phyloP scores from a whole-genome alignment of 2,888 invertebrate species.

The Scaptomyza reducta region DNA sequence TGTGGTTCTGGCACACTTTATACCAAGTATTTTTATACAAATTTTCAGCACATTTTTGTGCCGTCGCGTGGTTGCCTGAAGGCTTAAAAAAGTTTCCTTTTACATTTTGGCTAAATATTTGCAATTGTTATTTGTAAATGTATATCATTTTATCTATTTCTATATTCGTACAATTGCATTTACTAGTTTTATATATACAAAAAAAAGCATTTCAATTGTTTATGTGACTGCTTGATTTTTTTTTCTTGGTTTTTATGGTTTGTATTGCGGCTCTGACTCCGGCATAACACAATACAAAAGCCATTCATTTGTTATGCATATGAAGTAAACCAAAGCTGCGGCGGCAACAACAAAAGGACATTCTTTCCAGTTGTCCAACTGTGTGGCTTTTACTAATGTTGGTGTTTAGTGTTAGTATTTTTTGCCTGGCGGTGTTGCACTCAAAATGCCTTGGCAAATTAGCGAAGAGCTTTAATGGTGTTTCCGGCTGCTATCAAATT shows the following conservation, averaged over 20 bases:
- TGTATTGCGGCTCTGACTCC: slow-evolving; percentile 23
- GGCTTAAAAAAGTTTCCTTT: slow-evolving; percentile 63
- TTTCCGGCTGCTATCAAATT: slow-evolving; percentile 49
- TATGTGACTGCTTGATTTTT: slow-evolving; percentile 37
- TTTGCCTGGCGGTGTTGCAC: slow-evolving; percentile 18
- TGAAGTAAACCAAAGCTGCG: slow-evolving; percentile 65
- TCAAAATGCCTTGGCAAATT: slow-evolving; percentile 49
- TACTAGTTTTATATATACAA: slow-evolving; percentile 26
- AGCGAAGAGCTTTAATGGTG: slow-evolving; percentile 53
- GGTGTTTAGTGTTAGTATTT: slow-evolving; percentile 4
- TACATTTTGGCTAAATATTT: slow-evolving; percentile 72
- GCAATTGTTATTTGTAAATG: slow-evolving; percentile 66
- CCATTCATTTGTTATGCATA: slow-evolving; percentile 77
- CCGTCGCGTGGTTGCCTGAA: slow-evolving; percentile 34
- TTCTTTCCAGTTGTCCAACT: slow-evolving; percentile 26
- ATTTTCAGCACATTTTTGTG: slow-evolving; percentile 54
- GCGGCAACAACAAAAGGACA: slow-evolving; percentile 36
- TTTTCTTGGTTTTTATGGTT: slow-evolving; percentile 2
- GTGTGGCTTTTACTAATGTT: slow-evolving; percentile 20
- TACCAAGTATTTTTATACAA: slow-evolving; percentile 66
- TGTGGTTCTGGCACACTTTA: slow-evolving; percentile 61
- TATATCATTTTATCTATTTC: slow-evolving; percentile 53
- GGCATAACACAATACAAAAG: slow-evolving; percentile 63
- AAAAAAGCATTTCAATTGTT: slow-evolving; percentile 66
- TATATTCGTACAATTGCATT: slow-evolving; percentile 38